Evolutionary conservation across 2,113 vertebrate species (phyloP).

Genomic region (Diphyllodes magnificus): DNA sequence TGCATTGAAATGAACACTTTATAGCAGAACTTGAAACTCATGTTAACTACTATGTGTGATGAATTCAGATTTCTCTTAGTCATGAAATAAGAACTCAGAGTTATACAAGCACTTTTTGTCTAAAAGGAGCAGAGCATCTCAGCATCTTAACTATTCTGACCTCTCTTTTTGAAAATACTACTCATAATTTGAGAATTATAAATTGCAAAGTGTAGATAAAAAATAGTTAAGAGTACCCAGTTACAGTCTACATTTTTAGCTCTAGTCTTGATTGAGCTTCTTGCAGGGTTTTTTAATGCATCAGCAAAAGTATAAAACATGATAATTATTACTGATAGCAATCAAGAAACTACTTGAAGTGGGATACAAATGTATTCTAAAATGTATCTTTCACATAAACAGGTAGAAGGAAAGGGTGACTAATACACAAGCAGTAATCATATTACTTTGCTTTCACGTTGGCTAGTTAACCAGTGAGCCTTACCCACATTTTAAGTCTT

Average conservation of each 20-base stretch:
- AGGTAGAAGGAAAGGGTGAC: background rate
- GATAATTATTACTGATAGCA: background rate
- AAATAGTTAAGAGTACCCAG: background rate
- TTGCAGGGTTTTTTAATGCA: background rate
- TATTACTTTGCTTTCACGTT: background rate
- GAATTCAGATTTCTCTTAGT: background rate
- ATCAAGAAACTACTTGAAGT: background rate
- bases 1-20: background rate
- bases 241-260: background rate
- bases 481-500: background rate
- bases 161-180: background rate
- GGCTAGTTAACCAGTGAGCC: background rate
- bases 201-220: background rate
- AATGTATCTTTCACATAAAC: background rate
- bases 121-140: background rate
- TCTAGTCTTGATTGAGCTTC: background rate
- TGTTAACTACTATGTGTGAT: background rate
- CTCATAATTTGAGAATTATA: background rate
- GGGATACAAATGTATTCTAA: background rate
- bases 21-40: background rate
- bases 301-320: background rate
- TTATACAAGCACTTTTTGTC: background rate
- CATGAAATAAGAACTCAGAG: background rate
- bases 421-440: background rate
- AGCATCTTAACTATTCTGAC: background rate